Evolutionary conservation across 2,797 vertebrate species (phyloP).

Genomic region (Allobates femoralis): DNA sequence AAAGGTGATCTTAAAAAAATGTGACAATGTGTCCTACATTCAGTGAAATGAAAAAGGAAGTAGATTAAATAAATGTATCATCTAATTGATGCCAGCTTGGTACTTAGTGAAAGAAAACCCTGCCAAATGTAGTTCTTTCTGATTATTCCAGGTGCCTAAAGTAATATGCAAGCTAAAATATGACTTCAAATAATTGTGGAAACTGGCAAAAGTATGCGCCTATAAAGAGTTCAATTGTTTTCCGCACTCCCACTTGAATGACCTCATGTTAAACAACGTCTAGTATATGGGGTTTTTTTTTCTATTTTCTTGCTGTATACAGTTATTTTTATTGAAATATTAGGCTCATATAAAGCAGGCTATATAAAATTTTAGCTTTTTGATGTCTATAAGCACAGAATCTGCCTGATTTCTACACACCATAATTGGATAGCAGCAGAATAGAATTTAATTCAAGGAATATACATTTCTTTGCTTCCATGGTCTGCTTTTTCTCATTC

Average conservation of each 20-base stretch:
- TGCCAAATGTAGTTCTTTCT: slow-evolving; percentile 50
- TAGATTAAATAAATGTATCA: slow-evolving; percentile 26
- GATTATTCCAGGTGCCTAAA: slow-evolving; percentile 57
- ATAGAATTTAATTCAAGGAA: too few species aligned
- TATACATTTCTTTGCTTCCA: too few species aligned
- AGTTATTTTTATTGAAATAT: slow-evolving; percentile 40
- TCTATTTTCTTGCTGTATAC: slow-evolving; percentile 19
- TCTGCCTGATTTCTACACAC: not conserved
- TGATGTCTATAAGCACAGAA: not conserved
- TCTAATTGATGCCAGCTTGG: slow-evolving; percentile 44
- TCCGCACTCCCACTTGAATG: slow-evolving; percentile 41
- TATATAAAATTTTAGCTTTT: not conserved
- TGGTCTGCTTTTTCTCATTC: too few species aligned
- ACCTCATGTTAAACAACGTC: slow-evolving; percentile 45
- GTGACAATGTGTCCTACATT: slow-evolving; percentile 20
- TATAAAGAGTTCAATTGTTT: slow-evolving; percentile 60
- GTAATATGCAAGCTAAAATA: slow-evolving; percentile 53
- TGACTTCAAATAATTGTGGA: slow-evolving; percentile 55
- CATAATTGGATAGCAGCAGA: too few species aligned
- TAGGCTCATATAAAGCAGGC: slow-evolving; percentile 7
- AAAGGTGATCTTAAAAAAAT: not conserved
- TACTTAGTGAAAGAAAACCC: slow-evolving; percentile 41
- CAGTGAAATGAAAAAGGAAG: slow-evolving; percentile 12
- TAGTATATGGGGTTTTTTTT: slow-evolving; percentile 6
- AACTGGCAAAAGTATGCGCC: slow-evolving; percentile 50